phyloP scores from a whole-genome alignment of 2,888 invertebrate genomes.

The Minunthozetes semirufus region DNA sequence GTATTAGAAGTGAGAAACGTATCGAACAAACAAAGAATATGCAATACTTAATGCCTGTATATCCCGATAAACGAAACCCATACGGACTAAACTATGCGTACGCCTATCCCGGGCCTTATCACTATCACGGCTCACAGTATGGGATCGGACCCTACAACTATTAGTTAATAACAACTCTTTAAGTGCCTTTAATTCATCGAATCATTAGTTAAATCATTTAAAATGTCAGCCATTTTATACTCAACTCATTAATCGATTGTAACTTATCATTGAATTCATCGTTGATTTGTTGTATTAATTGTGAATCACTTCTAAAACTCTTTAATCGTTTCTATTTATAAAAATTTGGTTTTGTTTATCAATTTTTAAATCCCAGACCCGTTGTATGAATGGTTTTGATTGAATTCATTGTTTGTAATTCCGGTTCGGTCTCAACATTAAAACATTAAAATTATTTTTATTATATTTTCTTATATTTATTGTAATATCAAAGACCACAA shows the following conservation, averaged over 20 bases:
- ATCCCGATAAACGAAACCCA: constrained; percentile 81
- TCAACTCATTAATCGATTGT: constrained; percentile 20
- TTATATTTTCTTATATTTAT: too few relatives aligned
- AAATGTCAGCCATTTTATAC: constrained; percentile 27
- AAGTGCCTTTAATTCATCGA: constrained; percentile 19
- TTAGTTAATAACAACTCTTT: constrained; percentile 49
- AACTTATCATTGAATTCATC: constrained; percentile 18
- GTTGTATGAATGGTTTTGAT: constrained; percentile 13
- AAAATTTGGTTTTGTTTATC: background rate
- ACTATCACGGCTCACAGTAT: constrained; percentile 74
- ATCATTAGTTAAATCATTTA: background rate
- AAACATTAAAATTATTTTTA: background rate
- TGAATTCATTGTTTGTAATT: constrained; percentile 21
- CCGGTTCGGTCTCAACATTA: background rate
- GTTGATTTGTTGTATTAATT: too few relatives aligned
- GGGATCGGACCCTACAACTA: constrained; percentile 75
- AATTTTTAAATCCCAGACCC: constrained; percentile 12
- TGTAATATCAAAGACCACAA: too few relatives aligned
- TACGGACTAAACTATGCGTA: constrained; percentile 61
- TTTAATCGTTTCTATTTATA: too few relatives aligned
- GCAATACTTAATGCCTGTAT: constrained; percentile 82
- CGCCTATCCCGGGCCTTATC: constrained; percentile 77
- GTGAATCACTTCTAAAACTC: too few relatives aligned
- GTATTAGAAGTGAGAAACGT: constrained; percentile 85
- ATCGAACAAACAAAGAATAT: constrained; percentile 92